Evolutionary conservation across 2,113 vertebrate genomes (phyloP).

Genomic region (Todiramphus chloris): DNA sequence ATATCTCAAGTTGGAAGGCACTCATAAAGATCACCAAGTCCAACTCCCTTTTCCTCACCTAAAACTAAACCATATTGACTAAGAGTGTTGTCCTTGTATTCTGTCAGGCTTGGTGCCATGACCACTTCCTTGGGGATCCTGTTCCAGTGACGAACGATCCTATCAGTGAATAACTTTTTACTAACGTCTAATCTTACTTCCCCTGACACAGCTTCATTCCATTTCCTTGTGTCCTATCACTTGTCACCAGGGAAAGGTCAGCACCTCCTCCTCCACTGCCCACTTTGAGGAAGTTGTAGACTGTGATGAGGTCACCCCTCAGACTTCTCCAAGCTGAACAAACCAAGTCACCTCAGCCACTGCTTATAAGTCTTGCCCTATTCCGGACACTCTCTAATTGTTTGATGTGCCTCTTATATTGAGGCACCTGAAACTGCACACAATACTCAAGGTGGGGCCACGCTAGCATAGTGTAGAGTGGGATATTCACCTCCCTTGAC

Average conservation of each 20-base stretch:
- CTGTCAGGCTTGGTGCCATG: background rate
- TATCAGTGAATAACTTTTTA: background rate
- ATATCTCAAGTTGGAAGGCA: background rate
- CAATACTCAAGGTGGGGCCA: background rate
- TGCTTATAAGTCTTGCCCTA: too few species aligned
- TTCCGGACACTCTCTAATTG: too few species aligned
- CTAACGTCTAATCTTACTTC: background rate
- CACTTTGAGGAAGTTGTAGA: background rate
- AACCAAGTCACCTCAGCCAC: background rate
- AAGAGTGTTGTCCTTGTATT: background rate
- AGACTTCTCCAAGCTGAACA: background rate
- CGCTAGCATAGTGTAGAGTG: background rate
- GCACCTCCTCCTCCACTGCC: background rate
- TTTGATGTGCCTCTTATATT: background rate
- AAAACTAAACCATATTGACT: background rate
- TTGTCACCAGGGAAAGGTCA: background rate
- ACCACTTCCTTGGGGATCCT: background rate
- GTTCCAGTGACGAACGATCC: rapidly evolving
- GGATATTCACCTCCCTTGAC: too few species aligned
- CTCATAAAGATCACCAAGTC: rapidly evolving
- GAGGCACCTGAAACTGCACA: background rate
- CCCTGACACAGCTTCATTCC: background rate
- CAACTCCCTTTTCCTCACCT: background rate
- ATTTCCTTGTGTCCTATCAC: background rate
- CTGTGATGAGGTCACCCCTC: rapidly evolving